Evolutionary conservation across 2,888 invertebrate genomes (phyloP).

Genomic region (Cantharis rufa): DNA sequence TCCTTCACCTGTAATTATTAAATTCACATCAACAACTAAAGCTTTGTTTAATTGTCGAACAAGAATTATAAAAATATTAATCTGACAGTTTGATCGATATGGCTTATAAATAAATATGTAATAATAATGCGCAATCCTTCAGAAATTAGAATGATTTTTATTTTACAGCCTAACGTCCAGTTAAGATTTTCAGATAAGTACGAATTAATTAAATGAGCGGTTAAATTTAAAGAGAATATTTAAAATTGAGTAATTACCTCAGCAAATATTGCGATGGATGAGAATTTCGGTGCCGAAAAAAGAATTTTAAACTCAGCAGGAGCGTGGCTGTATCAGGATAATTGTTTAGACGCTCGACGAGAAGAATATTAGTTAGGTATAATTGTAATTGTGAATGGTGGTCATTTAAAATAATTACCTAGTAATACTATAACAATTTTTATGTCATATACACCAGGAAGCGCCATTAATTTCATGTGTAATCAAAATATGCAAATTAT

Average conservation of each 20-base stretch:
- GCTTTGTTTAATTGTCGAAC: background rate
- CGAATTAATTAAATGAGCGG: background rate
- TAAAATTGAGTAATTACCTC: background rate
- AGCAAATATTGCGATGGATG: background rate
- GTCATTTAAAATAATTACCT: background rate
- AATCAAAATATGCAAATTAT: background rate
- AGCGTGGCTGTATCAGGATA: background rate
- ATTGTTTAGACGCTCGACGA: background rate
- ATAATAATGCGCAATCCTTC: background rate
- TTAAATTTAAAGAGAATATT: background rate
- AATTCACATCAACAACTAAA: background rate
- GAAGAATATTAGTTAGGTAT: background rate
- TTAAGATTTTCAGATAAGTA: background rate
- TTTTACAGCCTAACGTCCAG: background rate
- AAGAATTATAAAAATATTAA: background rate
- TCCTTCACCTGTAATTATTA: slow-evolving; percentile 3
- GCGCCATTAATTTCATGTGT: background rate
- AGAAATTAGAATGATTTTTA: background rate
- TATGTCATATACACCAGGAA: background rate
- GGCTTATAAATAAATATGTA: background rate
- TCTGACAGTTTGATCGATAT: slow-evolving; percentile 2
- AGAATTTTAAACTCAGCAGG: background rate
- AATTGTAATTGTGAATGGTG: background rate
- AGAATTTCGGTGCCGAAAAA: background rate
- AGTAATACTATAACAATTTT: background rate